phyloP scores from a whole-genome alignment of 35 echinoderm and acorn worm genomes.

The Ptychodera flava region DNA sequence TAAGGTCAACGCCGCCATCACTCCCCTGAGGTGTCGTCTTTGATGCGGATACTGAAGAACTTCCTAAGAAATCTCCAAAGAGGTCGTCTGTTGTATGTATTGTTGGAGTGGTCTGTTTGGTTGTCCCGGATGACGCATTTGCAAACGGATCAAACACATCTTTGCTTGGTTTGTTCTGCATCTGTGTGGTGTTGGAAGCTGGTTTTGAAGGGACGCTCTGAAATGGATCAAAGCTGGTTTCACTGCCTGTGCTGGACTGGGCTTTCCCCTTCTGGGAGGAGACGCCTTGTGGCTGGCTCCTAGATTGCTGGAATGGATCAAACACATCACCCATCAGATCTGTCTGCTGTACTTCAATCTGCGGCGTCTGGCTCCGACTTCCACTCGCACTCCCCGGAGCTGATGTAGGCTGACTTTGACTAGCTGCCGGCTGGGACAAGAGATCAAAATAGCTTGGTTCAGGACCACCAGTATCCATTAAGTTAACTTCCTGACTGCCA shows the following conservation, averaged over 20 bases:
- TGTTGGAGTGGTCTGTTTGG: constrained; percentile 10
- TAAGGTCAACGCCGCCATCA: constrained; percentile 75
- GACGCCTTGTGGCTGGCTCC: background rate
- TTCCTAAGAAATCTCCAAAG: background rate
- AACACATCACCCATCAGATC: constrained; percentile 37
- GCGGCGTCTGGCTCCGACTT: background rate
- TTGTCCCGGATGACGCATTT: background rate
- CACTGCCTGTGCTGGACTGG: background rate
- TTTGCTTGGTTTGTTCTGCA: background rate
- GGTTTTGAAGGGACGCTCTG: constrained; percentile 6
- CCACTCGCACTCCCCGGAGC: background rate
- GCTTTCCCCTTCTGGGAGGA: background rate
- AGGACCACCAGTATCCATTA: constrained; percentile 41
- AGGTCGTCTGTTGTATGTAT: constrained; percentile 37
- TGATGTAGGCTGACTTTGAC: background rate
- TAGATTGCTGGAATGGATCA: constrained; percentile 46
- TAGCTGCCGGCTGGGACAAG: constrained; percentile 24
- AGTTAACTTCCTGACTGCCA: constrained; percentile 17
- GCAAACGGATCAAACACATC: constrained; percentile 77
- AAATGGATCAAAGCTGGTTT: constrained; percentile 52
- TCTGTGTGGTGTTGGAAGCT: background rate
- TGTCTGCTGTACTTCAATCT: background rate
- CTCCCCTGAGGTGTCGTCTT: constrained; percentile 8
- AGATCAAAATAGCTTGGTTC: constrained; percentile 70
- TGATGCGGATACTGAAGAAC: background rate